These are phyloP conservation scores for Leptopterna dolabrata DNA, from an alignment of 2,888 invertebrate genomes.

Conservation along the genomic window DNA sequence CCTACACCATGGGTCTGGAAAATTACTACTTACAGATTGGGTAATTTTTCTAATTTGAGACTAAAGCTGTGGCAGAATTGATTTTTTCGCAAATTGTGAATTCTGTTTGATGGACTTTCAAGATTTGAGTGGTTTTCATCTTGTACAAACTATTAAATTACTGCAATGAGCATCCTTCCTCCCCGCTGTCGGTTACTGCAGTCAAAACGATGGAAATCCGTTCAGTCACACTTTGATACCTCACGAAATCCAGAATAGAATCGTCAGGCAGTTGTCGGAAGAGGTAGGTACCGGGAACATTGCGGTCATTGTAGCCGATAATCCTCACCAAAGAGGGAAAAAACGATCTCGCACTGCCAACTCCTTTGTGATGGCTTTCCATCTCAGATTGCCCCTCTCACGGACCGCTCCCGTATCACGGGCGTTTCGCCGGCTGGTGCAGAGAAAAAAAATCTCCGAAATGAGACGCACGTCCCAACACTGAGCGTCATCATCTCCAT, in stretches of 20 bases:
- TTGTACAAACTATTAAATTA: neutral
- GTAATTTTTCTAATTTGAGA: no score
- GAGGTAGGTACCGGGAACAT: neutral
- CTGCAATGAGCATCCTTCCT: no score
- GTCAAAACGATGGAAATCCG: neutral
- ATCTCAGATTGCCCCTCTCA: neutral
- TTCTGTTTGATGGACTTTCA: no score
- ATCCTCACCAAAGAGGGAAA: neutral
- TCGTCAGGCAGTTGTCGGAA: neutral
- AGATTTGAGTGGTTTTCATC: no score
- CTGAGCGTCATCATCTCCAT: slow-evolving; percentile 11
- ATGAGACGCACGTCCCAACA: slow-evolving; percentile 35
- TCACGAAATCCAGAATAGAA: neutral
- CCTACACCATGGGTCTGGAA: no score
- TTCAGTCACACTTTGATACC: neutral
- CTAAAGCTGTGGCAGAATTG: no score
- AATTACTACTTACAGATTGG: no score
- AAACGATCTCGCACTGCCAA: neutral
- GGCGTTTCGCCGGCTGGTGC: neutral
- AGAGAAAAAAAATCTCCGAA: neutral
- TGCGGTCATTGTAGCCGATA: neutral
- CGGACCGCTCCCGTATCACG: neutral
- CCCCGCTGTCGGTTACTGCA: neutral
- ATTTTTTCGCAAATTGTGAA: no score
- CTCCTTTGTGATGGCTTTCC: neutral